phyloP scores from a whole-genome alignment of 2,888 invertebrate genomes.

The Rhimphoctona megacephalus region DNA sequence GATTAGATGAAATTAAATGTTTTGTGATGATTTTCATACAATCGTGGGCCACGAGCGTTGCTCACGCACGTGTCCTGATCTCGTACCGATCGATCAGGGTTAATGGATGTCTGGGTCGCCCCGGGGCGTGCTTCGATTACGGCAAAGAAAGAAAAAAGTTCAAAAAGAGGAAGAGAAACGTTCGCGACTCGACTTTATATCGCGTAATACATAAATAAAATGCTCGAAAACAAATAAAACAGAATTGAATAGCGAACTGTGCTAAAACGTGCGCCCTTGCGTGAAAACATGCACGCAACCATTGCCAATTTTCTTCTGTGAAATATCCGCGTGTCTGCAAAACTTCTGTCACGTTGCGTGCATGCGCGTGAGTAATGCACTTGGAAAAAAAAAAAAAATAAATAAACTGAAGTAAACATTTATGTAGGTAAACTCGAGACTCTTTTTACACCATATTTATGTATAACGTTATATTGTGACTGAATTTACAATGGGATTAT shows the following conservation, averaged over 20 bases:
- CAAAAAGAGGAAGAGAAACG: not conserved
- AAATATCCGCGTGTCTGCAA: conserved; percentile 57
- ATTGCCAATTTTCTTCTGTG: conserved; percentile 25
- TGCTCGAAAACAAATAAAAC: conserved; percentile 10
- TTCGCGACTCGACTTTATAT: conserved; percentile 47
- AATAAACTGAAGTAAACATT: not conserved
- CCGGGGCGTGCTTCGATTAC: conserved; percentile 60
- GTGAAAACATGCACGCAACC: conserved; percentile 34
- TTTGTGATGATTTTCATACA: conserved; percentile 43
- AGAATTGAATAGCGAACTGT: conserved; percentile 11
- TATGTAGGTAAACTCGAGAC: conserved; percentile 16
- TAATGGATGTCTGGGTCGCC: conserved; percentile 64
- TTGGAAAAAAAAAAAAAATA: conserved; percentile 8
- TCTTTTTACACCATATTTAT: not conserved
- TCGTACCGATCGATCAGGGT: conserved; percentile 62
- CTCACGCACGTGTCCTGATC: conserved; percentile 27
- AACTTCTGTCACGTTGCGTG: conserved; percentile 25
- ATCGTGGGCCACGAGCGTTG: not conserved
- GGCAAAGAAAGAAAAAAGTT: conserved; percentile 12
- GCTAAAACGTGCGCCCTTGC: conserved; percentile 29
- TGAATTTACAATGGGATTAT: not conserved
- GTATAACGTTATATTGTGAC: not conserved
- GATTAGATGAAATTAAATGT: conserved; percentile 29
- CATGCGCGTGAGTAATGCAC: conserved; percentile 38
- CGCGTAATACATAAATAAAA: conserved; percentile 25